Conservation (phyloP, 2,797 vertebrate species). For the Girardinus metallicus region DNA sequence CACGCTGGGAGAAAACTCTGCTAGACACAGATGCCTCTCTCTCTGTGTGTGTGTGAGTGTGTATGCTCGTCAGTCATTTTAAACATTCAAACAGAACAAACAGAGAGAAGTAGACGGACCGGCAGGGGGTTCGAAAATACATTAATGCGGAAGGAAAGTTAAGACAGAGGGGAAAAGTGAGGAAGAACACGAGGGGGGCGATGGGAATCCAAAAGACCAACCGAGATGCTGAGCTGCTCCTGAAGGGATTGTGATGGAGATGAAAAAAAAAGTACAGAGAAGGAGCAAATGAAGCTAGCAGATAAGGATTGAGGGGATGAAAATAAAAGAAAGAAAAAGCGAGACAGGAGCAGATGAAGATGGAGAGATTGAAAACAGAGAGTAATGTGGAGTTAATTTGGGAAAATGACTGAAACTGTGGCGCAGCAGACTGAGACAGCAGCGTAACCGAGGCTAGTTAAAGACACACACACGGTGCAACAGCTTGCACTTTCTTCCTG, state of each 20-base stretch:
- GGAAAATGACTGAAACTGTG: slow-evolving; percentile 46
- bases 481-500: slow-evolving; percentile 30
- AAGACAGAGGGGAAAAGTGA: slow-evolving; percentile 30
- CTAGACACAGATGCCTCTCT: slow-evolving; percentile 17
- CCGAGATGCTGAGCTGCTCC: slow-evolving; percentile 33
- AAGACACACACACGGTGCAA: slow-evolving; percentile 16
- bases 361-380: slow-evolving; percentile 55
- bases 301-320: slow-evolving; percentile 50
- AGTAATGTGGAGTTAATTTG: slow-evolving; percentile 67
- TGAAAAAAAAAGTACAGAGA: not conserved
- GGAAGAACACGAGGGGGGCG: slow-evolving; percentile 13
- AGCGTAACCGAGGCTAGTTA: slow-evolving; percentile 17
- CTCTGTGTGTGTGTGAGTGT: slow-evolving; percentile 3
- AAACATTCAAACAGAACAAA: slow-evolving; percentile 42
- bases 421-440: slow-evolving; percentile 47
- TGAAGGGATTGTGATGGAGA: slow-evolving; percentile 27
- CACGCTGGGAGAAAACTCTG: slow-evolving; percentile 64
- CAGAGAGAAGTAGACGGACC: slow-evolving; percentile 18
- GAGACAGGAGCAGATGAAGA: slow-evolving; percentile 62
- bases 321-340: slow-evolving; percentile 34
- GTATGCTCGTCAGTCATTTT: slow-evolving; percentile 37
- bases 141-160: slow-evolving; percentile 20
- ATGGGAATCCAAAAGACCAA: slow-evolving; percentile 27
- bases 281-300: slow-evolving; percentile 32
- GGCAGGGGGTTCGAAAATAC: slow-evolving; percentile 16